Percentiles rank a stretch among this genome's conserved stretches.
Conservation (phyloP, 1,140 invertebrate genomes). For the Druon quercuslanigerum region DNA sequence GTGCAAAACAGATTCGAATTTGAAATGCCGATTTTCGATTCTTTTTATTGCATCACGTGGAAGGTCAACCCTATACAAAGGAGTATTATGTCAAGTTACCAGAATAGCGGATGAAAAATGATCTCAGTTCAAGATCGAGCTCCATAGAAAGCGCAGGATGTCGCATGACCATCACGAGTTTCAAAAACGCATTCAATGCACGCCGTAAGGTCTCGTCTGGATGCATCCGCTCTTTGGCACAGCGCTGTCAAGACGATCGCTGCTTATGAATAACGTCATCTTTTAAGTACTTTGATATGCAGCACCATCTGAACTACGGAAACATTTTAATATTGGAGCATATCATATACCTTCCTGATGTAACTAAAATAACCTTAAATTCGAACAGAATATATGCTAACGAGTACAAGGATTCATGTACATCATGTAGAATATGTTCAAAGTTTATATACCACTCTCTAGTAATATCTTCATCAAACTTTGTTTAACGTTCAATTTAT, state of each 20-base stretch:
- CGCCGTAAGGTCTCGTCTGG: slow-evolving; percentile 14
- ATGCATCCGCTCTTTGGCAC: slow-evolving; percentile 16
- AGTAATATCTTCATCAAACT: no score
- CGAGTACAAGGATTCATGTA: no score
- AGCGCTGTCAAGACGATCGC: background rate
- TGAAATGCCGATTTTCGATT: no score
- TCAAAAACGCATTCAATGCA: slow-evolving; percentile 26
- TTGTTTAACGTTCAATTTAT: no score
- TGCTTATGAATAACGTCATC: slow-evolving; percentile 8
- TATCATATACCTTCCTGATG: background rate
- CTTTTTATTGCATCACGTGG: background rate
- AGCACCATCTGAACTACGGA: background rate
- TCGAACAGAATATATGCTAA: no score
- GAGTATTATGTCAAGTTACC: slow-evolving; percentile 7
- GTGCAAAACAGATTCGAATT: no score
- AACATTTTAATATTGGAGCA: slow-evolving; percentile 2
- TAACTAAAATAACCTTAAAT: no score
- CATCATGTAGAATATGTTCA: no score
- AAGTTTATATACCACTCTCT: no score
- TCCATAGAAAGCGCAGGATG: slow-evolving; percentile 31
- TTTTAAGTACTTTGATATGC: slow-evolving; percentile 7
- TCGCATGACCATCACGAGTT: slow-evolving; percentile 31
- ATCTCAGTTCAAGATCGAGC: slow-evolving; percentile 3
- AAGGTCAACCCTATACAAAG: background rate
- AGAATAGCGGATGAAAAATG: slow-evolving; percentile 18